phyloP scores from a whole-genome alignment of 2,888 invertebrate genomes.

The Epirrhoe alternata region DNA sequence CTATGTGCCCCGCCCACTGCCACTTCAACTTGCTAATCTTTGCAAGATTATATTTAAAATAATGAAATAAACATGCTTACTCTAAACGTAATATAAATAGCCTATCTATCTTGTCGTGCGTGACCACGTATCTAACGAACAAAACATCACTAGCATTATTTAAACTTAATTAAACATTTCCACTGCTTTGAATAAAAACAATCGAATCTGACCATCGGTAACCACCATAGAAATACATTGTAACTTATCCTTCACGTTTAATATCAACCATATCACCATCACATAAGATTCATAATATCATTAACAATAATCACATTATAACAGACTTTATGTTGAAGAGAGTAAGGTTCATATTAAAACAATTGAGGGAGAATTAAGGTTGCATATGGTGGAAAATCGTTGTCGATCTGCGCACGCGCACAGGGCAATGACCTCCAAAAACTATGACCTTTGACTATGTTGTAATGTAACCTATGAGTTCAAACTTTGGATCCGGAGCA shows the following conservation, averaged over 20 bases:
- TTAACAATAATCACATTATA: background rate
- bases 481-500: conserved; percentile 9
- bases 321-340: background rate
- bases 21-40: no score
- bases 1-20: no score
- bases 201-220: conserved; percentile 70
- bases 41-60: background rate
- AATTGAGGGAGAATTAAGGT: conserved; percentile 4
- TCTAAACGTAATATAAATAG: background rate
- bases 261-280: conserved; percentile 32
- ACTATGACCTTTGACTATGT: conserved; percentile 58
- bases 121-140: conserved; percentile 30
- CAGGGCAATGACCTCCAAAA: conserved; percentile 55
- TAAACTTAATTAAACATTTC: conserved; percentile 78
- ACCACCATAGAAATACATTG: conserved; percentile 29
- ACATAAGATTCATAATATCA: background rate
- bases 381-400: conserved; percentile 38
- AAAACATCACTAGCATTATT: conserved; percentile 57
- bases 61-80: no score
- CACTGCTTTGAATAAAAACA: conserved; percentile 77
- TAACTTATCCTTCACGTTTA: background rate
- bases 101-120: conserved; percentile 26
- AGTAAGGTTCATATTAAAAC: conserved; percentile 47
- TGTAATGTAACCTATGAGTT: conserved; percentile 31
- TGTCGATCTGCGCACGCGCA: conserved; percentile 52